Evolutionary conservation across 2,797 vertebrate genomes (phyloP), one percentile per base, ranked within the genome.

Genomic region (Alca torda): DNA sequence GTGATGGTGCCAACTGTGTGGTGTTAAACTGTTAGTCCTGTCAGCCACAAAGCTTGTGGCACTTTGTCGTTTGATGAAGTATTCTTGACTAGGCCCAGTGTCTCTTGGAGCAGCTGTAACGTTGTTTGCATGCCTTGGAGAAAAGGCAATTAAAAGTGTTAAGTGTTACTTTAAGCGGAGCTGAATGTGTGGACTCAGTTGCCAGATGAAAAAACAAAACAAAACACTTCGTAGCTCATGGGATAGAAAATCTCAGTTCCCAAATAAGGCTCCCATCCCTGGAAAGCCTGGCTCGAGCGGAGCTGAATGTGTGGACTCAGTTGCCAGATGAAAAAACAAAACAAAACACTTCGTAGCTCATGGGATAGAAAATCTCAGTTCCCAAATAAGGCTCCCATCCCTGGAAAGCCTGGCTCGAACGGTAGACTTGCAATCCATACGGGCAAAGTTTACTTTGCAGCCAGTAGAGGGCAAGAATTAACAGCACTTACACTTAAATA

Each of bases 381-480:
- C n/a, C 20, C 20, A 33, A 33, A 8, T 4, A 43, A 70, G 25
- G 16, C 33, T 73, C 1, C 0, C 2, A 3, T 19, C 11, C 81
- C 31, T 10, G 21, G 21, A 13, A 59, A 84, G 13, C 46, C 70
- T 13, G 37, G 5, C 51, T 78, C 24, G 10, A 0, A 6, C 13
- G 15, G 35, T 30, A 11, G 24, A 0, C 14, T 26, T 4, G 35
- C 1, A 2, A n/a, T 54, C 53, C 35, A 0, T 0, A 3, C 0
- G 0, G 48, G 12, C 59, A 9, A 18, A 33, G 6, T 59, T 76
- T 54, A 16, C 64, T 54, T 54, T 24, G 54, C 51, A 16, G 63
- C 87, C 84, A n/a, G 74, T 1, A 91, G 67, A 77, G 60, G 75
- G 78, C 84, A 77, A 45, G 37, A 59, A 35, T 24, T 31, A n/a